Evolutionary conservation across 2,888 invertebrate species (phyloP).

Genomic region (Drosophila prostipennis): DNA sequence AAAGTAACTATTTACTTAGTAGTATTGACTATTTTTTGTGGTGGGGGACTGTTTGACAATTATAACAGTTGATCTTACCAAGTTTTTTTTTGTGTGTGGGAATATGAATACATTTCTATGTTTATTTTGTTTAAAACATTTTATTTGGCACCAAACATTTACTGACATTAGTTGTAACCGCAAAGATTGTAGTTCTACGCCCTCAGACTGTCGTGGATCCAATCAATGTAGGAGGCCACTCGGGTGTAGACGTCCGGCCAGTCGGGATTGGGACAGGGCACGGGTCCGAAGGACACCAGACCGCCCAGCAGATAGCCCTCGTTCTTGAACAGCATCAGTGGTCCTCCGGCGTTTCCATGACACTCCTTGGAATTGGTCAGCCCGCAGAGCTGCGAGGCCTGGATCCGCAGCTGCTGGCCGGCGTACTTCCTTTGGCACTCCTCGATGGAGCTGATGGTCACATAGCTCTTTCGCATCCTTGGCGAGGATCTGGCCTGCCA

Average conservation of each 20-base stretch:
- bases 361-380: constrained; percentile 48
- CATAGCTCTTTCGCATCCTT: constrained; percentile 53
- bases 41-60: no score
- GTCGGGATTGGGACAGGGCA: constrained; percentile 50
- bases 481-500: constrained; percentile 57
- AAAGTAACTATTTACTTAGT: no score
- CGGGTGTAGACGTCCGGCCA: constrained; percentile 71
- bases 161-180: not conserved
- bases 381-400: constrained; percentile 61
- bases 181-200: constrained; percentile 10
- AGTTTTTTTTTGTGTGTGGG: no score
- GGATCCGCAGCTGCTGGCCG: constrained; percentile 25
- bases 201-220: constrained; percentile 54
- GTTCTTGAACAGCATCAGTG: constrained; percentile 59
- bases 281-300: constrained; percentile 63
- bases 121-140: not conserved
- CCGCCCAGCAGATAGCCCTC: constrained; percentile 58
- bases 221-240: constrained; percentile 63
- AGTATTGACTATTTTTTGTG: no score
- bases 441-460: constrained; percentile 48
- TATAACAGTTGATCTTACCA: no score
- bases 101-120: no score
- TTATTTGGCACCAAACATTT: not conserved
- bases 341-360: constrained; percentile 64
- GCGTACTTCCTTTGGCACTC: constrained; percentile 51